phyloP scores from a whole-genome alignment of 2,113 vertebrate genomes.

The Campylomormyrus tamandua region DNA sequence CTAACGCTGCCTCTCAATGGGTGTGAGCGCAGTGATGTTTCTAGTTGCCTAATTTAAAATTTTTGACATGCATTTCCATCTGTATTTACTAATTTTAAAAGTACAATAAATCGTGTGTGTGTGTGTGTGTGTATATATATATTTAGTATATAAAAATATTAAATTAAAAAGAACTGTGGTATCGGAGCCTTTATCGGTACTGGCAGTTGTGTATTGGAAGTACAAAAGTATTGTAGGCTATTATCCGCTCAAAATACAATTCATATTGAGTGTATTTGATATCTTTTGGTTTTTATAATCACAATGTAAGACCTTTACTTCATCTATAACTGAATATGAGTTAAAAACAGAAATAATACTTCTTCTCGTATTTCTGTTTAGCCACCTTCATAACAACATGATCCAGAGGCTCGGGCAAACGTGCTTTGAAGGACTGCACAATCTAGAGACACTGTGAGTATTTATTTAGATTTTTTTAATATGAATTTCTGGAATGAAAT shows the following conservation, averaged over 20 bases:
- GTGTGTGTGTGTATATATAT: no score
- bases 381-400: constrained; percentile 90
- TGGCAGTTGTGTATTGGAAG: not conserved
- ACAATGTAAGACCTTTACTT: not conserved
- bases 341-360: not conserved
- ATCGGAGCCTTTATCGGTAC: no score
- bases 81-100: no score
- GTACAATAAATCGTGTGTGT: no score
- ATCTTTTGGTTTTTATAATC: not conserved
- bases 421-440: constrained; percentile 84
- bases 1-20: no score
- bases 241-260: not conserved
- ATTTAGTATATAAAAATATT: no score
- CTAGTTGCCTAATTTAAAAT: no score
- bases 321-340: not conserved
- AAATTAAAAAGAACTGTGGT: no score
- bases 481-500: not conserved
- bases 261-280: not conserved
- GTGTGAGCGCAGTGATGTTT: no score
- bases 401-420: constrained; percentile 79
- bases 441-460: constrained; percentile 91
- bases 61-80: no score
- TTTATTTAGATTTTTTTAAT: not conserved
- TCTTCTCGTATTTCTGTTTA: constrained; percentile 48
- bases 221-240: not conserved